These are phyloP conservation scores for Oophaga sylvatica DNA, from an alignment of 2,797 vertebrate species.

Conservation along the genomic window DNA sequence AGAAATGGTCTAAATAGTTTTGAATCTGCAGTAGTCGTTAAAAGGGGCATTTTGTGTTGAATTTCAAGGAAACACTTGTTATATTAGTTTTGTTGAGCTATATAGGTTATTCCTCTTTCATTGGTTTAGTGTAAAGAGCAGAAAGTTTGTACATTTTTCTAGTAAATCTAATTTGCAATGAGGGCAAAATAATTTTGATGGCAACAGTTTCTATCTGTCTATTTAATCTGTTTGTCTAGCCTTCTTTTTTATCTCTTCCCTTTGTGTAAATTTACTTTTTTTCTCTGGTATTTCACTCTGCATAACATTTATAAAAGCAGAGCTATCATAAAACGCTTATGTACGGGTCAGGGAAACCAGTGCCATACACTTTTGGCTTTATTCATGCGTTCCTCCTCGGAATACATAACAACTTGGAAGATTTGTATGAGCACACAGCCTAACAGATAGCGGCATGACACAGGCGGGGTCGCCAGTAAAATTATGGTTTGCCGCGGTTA, in stretches of 20 bases:
- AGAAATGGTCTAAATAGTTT: too few relatives aligned
- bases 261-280: neutral
- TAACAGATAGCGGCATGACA: neutral
- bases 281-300: neutral
- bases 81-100: too few relatives aligned
- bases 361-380: neutral
- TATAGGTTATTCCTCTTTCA: too few relatives aligned
- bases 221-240: neutral
- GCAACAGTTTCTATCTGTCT: neutral
- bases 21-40: too few relatives aligned
- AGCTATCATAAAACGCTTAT: slow-evolving; percentile 25
- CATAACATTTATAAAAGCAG: neutral
- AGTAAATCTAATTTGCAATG: too few relatives aligned
- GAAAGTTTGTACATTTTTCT: too few relatives aligned
- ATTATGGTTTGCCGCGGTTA: slow-evolving; percentile 31
- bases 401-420: slow-evolving; percentile 19
- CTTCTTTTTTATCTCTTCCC: neutral
- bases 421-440: neutral
- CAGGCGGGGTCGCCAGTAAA: slow-evolving; percentile 1
- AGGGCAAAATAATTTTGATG: too few relatives aligned
- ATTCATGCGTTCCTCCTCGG: neutral
- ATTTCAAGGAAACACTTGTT: too few relatives aligned
- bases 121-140: too few relatives aligned
- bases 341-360: slow-evolving; percentile 2
- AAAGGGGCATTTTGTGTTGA: too few relatives aligned